Percentiles rank a stretch among this genome's conserved stretches.
Evolutionary conservation across 64 coral and sea anemone species (phyloP).

Genomic region (Pocillopora verrucosa): DNA sequence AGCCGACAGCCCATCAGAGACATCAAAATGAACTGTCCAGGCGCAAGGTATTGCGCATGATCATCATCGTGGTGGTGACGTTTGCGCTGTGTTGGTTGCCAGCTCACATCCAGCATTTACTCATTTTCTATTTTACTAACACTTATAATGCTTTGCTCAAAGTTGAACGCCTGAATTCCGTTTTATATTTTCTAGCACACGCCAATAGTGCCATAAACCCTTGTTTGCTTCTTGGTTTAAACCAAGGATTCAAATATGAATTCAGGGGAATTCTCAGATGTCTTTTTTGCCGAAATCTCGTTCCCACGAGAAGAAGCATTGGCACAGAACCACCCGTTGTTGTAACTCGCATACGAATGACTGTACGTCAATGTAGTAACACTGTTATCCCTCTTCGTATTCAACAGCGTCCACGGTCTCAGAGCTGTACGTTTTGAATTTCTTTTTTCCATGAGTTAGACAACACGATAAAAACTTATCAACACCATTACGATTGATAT

Average conservation of each 20-base stretch:
- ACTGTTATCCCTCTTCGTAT: too few relatives aligned
- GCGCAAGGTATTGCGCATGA: constrained; percentile 84
- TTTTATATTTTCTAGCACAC: constrained; percentile 76
- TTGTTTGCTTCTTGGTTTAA: constrained; percentile 68
- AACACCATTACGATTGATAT: too few relatives aligned
- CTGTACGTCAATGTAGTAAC: too few relatives aligned
- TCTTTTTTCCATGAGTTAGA: too few relatives aligned
- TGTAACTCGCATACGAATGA: too few relatives aligned
- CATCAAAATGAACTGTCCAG: constrained; percentile 61
- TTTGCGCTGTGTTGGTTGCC: constrained; percentile 86
- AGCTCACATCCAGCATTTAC: constrained; percentile 70
- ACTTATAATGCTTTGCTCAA: constrained; percentile 10
- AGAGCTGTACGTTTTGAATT: too few relatives aligned
- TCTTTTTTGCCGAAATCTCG: background rate
- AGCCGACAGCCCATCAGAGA: constrained; percentile 52
- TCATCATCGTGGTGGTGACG: constrained; percentile 75
- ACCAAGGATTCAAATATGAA: constrained; percentile 69
- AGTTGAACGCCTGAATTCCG: constrained; percentile 30
- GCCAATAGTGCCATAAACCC: constrained; percentile 93
- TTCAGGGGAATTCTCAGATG: constrained; percentile 62
- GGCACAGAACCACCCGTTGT: too few relatives aligned
- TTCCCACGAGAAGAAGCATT: too few relatives aligned
- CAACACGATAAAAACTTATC: too few relatives aligned
- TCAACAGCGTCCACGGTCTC: too few relatives aligned
- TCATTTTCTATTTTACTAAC: constrained; percentile 44